A percentile compares a stretch with the other conserved stretches of the same genome.
These are phyloP conservation scores for Aphrocallistes beatrix DNA, from an alignment of 37 sponge, comb jelly and placozoan species.

Conservation along the genomic window DNA sequence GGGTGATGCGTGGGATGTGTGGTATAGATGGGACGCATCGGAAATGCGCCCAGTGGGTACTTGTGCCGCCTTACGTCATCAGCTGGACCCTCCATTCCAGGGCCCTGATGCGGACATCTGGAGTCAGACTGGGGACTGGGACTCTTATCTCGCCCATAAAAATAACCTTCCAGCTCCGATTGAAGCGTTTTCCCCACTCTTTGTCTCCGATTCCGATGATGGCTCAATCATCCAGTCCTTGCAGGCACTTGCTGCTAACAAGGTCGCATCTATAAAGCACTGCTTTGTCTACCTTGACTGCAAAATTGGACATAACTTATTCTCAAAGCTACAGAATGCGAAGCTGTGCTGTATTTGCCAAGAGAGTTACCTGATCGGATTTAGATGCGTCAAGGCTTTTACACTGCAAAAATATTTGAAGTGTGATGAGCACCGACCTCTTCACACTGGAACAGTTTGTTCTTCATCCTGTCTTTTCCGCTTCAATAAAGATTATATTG, in stretches of 20 bases:
- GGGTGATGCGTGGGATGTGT: neutral
- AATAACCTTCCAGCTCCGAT: neutral
- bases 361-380: neutral
- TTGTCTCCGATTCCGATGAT: neutral
- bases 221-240: neutral
- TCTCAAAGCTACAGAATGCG: neutral
- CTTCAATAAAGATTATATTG: neutral
- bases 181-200: neutral
- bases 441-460: neutral
- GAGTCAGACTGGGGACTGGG: neutral
- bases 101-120: neutral
- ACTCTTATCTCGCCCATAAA: neutral
- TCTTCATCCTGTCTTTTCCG: neutral
- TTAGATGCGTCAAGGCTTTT: neutral
- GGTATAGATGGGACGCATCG: neutral
- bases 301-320: neutral
- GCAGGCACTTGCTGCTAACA: neutral
- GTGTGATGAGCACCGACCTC: neutral
- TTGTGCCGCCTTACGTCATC: neutral
- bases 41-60: neutral
- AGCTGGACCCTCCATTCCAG: neutral
- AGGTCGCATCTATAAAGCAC: neutral
- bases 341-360: neutral
- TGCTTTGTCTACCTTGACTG: neutral
- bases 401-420: neutral